Conservation (phyloP, 1,140 invertebrate species). For the Argopecten irradians region DNA sequence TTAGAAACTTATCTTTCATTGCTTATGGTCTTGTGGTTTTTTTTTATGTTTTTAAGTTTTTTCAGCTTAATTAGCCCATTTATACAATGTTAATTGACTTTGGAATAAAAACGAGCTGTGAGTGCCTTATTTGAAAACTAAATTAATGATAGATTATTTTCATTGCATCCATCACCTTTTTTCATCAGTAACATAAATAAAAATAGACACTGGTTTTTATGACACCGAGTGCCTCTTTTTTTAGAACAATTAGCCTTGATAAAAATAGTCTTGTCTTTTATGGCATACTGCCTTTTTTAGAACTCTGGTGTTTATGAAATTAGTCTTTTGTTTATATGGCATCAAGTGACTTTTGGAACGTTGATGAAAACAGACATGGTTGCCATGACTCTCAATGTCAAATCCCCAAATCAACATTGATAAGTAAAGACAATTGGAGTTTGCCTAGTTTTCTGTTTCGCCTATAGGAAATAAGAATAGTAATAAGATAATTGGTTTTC, state of each 20-base stretch:
- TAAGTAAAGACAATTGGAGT: background rate
- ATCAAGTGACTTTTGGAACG: background rate
- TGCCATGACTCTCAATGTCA: background rate
- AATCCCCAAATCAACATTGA: background rate
- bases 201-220: background rate
- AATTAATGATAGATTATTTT: too few relatives aligned
- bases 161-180: too few relatives aligned
- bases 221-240: background rate
- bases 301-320: background rate
- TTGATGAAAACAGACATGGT: background rate
- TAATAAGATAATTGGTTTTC: background rate
- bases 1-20: too few relatives aligned
- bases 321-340: background rate
- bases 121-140: too few relatives aligned
- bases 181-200: too few relatives aligned
- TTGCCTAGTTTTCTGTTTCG: background rate
- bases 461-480: background rate
- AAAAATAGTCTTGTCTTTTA: background rate
- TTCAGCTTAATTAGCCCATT: too few relatives aligned
- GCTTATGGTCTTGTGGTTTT: too few relatives aligned
- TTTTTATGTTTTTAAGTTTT: too few relatives aligned
- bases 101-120: too few relatives aligned
- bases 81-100: too few relatives aligned
- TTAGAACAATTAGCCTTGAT: background rate
- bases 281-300: background rate